A percentile compares a stretch with the other conserved stretches of the same genome.
These are phyloP conservation scores for Teinopalpus imperialis DNA, from an alignment of 2,888 invertebrate species.

Conservation along the genomic window DNA sequence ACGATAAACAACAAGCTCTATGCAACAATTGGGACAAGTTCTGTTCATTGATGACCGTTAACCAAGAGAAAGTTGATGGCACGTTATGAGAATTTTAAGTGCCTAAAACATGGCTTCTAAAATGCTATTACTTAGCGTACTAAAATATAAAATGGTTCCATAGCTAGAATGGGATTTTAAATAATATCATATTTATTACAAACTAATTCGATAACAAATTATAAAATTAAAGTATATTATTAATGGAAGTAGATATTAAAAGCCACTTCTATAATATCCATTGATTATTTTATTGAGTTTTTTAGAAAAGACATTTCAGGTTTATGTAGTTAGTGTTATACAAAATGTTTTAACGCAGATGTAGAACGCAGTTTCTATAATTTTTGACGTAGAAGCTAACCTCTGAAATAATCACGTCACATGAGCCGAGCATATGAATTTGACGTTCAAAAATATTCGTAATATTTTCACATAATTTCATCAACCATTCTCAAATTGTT, in stretches of 20 bases:
- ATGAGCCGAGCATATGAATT: slow-evolving; percentile 7
- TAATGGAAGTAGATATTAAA: too few relatives aligned
- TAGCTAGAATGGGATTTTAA: too few relatives aligned
- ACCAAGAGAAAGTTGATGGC: slow-evolving; percentile 38
- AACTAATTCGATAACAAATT: too few relatives aligned
- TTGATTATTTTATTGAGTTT: too few relatives aligned
- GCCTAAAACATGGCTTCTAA: slow-evolving; percentile 15
- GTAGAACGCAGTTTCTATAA: slow-evolving; percentile 1
- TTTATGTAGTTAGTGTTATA: too few relatives aligned
- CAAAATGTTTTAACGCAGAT: too few relatives aligned
- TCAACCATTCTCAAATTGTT: too few relatives aligned
- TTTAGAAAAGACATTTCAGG: too few relatives aligned
- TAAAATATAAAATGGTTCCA: too few relatives aligned
- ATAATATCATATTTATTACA: too few relatives aligned
- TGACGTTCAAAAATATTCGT: slow-evolving; percentile 4
- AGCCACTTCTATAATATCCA: too few relatives aligned
- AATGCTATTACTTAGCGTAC: background rate
- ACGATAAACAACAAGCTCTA: slow-evolving; percentile 1
- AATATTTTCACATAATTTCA: background rate
- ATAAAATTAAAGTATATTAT: too few relatives aligned
- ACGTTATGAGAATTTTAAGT: slow-evolving; percentile 32
- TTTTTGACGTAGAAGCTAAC: slow-evolving; percentile 16
- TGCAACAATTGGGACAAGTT: slow-evolving; percentile 31
- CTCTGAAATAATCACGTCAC: slow-evolving; percentile 10
- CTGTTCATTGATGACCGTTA: slow-evolving; percentile 33